Base-by-base conservation (phyloP, 2,113 vertebrate species). In the Euleptes europaea region DNA sequence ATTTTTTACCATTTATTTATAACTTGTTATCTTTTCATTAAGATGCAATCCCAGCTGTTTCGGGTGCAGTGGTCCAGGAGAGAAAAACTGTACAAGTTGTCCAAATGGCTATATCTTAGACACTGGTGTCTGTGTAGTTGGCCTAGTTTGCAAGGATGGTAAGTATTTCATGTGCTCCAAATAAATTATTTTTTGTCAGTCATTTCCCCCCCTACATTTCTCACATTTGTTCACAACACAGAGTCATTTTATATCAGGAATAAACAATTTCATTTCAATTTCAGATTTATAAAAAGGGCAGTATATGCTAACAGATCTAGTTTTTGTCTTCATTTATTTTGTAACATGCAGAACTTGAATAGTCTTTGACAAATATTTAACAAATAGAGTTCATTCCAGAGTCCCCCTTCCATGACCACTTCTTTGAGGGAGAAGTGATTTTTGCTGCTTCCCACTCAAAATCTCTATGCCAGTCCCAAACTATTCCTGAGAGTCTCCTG, bases 131-230 rank as follows among this genome's bases (percentile, higher is more conserved):
- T 99, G 99, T 88, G 95, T 98, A 70, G 94, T 98, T 93, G 98
- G 98, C 96, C 98, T 98, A 81, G 97, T 99, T 92, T 99, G 98
- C 96, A 99, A 99, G 96, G 99, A 99, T 97, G 99, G 99, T 99
- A 96, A 99, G 99, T 98, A 91, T 73, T 71, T n/a, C 82, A 1
- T 31, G 57, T 63, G 13, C 67, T 86, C 80, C 74, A 80, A 86
- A 80, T 17, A 84, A 74, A 0, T 66, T 47, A 40, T 7, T 77
- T n/a, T 89, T 90, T 82, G 44, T 40, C 8, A 3, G 60, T 28
- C 2, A 60, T 28, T 80, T 11, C 15, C 40, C 21, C 40, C 21
- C 86, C 21, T 31, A 73, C 69, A 47, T 80, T 84, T 51, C 73
- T 82, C 1, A 0, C 26, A 0, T 17, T 54, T 0, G 35, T 5